phyloP scores from a whole-genome alignment of 1,140 invertebrate genomes.

The Lerema accius region DNA sequence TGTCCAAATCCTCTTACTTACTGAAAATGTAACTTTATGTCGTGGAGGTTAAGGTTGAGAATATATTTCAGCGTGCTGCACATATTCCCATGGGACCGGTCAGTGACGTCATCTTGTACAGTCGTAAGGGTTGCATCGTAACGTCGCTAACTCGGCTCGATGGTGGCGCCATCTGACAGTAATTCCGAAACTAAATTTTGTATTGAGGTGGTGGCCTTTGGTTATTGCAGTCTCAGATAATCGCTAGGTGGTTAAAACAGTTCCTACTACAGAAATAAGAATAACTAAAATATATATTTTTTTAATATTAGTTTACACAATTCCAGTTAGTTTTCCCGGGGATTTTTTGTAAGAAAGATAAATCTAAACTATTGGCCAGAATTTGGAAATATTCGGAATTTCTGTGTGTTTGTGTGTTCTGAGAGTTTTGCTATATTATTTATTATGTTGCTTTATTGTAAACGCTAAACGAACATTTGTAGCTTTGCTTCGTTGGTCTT shows the following conservation, averaged over 20 bases:
- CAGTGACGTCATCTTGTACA: conserved; percentile 61
- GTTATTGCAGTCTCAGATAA: no score
- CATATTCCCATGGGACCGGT: conserved; percentile 76
- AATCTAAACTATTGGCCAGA: neutral
- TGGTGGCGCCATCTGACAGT: conserved; percentile 25
- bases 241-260: no score
- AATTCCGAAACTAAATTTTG: conserved; percentile 29
- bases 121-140: conserved; percentile 62
- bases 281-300: no score
- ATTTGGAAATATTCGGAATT: conserved; percentile 23
- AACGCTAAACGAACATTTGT: conserved; percentile 22
- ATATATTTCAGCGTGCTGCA: conserved; percentile 76
- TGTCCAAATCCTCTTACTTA: no score
- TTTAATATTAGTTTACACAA: no score
- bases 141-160: conserved; percentile 46
- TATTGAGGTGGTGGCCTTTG: no score
- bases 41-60: conserved; percentile 26
- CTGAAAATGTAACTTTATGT: neutral
- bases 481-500: conserved; percentile 25
- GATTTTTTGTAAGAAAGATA: neutral
- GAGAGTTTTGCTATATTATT: conserved; percentile 12
- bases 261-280: no score
- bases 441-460: conserved; percentile 7
- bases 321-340: no score
- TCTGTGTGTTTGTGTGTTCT: conserved; percentile 23